A percentile compares a stretch with the other conserved stretches of the same genome.
These are phyloP conservation scores for Micromesistius poutassou DNA, from an alignment of 2,797 vertebrate species.

Conservation along the genomic window DNA sequence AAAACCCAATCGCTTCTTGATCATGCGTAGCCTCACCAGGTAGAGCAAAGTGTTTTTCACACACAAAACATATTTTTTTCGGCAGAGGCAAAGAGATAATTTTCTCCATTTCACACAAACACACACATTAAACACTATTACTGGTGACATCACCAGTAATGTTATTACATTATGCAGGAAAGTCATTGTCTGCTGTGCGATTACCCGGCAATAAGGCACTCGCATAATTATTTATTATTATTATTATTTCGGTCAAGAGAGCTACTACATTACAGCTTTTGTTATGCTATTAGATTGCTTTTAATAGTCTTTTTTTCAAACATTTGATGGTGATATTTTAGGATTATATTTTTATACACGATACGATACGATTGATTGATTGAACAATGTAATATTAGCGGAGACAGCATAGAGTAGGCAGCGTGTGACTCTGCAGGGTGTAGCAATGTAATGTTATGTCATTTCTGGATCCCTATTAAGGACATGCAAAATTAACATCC, in stretches of 20 bases:
- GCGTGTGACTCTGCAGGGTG: conserved; percentile 1
- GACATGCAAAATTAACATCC: conserved; percentile 4
- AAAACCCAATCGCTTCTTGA: neutral
- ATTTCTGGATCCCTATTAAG: conserved; percentile 1
- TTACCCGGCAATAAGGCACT: neutral
- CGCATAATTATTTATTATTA: neutral
- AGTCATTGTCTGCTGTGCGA: neutral
- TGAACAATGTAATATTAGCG: neutral
- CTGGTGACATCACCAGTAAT: neutral
- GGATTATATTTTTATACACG: neutral
- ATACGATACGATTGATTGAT: no score
- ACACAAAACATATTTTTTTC: neutral
- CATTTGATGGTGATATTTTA: neutral
- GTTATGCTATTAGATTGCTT: neutral
- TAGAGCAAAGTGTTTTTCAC: no score
- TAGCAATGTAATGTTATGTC: conserved; percentile 2
- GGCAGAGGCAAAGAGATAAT: neutral
- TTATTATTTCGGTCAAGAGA: neutral
- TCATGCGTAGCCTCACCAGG: no score
- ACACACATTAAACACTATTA: neutral
- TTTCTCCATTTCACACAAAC: neutral
- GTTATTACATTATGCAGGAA: neutral
- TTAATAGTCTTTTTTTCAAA: neutral
- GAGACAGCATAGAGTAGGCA: neutral
- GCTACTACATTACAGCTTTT: neutral